Percentiles rank a stretch among this genome's conserved stretches.
phyloP scores from a whole-genome alignment of 1,140 invertebrate genomes.

The Orchesella cincta region DNA sequence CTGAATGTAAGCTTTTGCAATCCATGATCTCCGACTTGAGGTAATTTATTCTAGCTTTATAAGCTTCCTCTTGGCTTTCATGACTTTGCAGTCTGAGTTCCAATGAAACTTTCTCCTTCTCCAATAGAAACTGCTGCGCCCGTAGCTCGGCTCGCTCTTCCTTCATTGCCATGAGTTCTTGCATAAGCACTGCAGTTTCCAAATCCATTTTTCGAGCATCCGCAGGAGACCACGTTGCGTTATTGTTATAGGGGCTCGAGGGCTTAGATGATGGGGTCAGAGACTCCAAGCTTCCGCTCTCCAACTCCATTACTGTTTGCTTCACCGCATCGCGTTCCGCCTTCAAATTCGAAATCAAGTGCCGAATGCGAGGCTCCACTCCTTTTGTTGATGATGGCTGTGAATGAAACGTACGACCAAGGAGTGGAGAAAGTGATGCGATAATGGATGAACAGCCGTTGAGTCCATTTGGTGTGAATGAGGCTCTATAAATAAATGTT shows the following conservation, averaged over 20 bases:
- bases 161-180: constrained; percentile 76
- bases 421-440: neutral
- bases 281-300: constrained; percentile 67
- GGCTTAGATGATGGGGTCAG: constrained; percentile 61
- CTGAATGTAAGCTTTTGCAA: constrained; percentile 56
- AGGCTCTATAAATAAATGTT: constrained; percentile 15
- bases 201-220: constrained; percentile 74
- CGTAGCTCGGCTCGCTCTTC: constrained; percentile 75
- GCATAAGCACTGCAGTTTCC: constrained; percentile 81
- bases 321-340: constrained; percentile 68
- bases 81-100: constrained; percentile 68
- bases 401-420: no score
- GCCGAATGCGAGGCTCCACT: constrained; percentile 63
- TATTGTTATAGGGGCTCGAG: constrained; percentile 54
- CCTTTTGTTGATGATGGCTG: constrained; percentile 54
- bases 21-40: constrained; percentile 58
- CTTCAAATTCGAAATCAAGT: constrained; percentile 70
- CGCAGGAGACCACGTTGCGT: constrained; percentile 14
- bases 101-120: constrained; percentile 70
- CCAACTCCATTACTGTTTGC: constrained; percentile 71
- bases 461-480: neutral
- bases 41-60: constrained; percentile 63
- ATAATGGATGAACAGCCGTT: neutral
- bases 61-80: constrained; percentile 68
- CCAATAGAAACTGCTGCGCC: constrained; percentile 69